These are phyloP conservation scores for Netelia virgata DNA, from an alignment of 2,888 invertebrate species.

Conservation along the genomic window DNA sequence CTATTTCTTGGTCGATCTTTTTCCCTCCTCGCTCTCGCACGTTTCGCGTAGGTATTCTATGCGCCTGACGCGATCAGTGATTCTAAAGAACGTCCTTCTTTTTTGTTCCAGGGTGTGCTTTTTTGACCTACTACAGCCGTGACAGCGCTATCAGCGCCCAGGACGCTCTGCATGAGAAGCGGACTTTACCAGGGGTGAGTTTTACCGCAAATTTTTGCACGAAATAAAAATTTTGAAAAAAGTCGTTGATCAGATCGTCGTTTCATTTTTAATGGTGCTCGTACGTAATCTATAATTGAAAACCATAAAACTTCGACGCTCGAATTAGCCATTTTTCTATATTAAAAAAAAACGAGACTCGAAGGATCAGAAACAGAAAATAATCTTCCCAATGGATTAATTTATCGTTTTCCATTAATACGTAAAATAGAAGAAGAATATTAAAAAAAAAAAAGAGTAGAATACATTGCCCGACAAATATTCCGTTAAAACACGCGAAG, in stretches of 20 bases:
- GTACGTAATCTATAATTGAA: background rate
- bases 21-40: background rate
- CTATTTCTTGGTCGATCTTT: slow-evolving; percentile 32
- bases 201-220: slow-evolving; percentile 63
- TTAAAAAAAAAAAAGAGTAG: background rate
- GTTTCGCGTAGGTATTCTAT: background rate
- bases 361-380: background rate
- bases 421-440: background rate
- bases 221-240: background rate
- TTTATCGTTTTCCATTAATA: background rate
- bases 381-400: background rate
- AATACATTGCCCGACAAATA: slow-evolving; percentile 12
- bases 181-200: slow-evolving; percentile 99
- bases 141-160: slow-evolving; percentile 98
- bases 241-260: background rate
- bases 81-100: slow-evolving; percentile 50
- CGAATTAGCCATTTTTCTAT: background rate
- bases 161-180: slow-evolving; percentile 98
- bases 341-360: background rate
- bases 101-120: slow-evolving; percentile 95
- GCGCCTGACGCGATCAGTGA: slow-evolving; percentile 32
- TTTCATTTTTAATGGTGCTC: background rate
- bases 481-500: slow-evolving; percentile 15
- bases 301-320: background rate
- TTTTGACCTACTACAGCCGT: slow-evolving; percentile 98